Evolutionary conservation across 2,113 vertebrate genomes (phyloP).

Genomic region (Xiphophorus maculatus): DNA sequence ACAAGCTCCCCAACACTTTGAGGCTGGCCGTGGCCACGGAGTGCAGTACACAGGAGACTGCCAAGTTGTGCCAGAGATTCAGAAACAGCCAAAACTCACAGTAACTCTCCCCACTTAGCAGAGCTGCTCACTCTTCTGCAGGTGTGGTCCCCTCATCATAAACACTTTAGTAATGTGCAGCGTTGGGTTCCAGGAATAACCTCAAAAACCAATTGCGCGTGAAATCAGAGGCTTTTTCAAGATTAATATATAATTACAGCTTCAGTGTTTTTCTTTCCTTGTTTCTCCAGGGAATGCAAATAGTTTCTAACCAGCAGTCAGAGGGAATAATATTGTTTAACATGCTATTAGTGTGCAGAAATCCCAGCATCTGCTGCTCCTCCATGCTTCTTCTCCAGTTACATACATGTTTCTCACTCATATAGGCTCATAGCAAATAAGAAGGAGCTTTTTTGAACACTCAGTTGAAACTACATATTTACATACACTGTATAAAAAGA

Average conservation of each 20-base stretch:
- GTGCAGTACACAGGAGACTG: conserved; percentile 20
- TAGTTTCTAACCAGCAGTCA: conserved; percentile 20
- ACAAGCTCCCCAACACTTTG: conserved; percentile 17
- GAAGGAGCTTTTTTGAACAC: background rate
- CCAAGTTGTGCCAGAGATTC: conserved; percentile 34
- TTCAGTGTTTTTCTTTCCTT: conserved; percentile 15
- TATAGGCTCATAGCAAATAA: background rate
- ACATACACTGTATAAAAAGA: no score
- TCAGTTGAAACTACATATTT: no score
- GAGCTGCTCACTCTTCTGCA: conserved; percentile 40
- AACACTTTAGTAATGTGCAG: conserved; percentile 61
- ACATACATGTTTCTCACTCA: background rate
- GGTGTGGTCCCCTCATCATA: conserved; percentile 69
- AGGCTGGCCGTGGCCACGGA: conserved; percentile 9
- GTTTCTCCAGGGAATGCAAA: conserved; percentile 21
- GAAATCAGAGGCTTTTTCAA: conserved; percentile 49
- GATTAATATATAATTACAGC: conserved; percentile 42
- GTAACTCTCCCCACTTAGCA: conserved; percentile 10
- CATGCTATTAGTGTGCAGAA: conserved; percentile 1
- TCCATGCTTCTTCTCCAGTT: conserved; percentile 6
- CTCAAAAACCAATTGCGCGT: conserved; percentile 52
- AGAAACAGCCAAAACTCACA: conserved; percentile 42
- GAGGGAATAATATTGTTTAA: conserved; percentile 13
- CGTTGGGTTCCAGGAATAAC: conserved; percentile 55
- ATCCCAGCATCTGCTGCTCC: conserved; percentile 1